phyloP scores from a whole-genome alignment of 2,797 vertebrate species.

The Rhinichthys osculus region DNA sequence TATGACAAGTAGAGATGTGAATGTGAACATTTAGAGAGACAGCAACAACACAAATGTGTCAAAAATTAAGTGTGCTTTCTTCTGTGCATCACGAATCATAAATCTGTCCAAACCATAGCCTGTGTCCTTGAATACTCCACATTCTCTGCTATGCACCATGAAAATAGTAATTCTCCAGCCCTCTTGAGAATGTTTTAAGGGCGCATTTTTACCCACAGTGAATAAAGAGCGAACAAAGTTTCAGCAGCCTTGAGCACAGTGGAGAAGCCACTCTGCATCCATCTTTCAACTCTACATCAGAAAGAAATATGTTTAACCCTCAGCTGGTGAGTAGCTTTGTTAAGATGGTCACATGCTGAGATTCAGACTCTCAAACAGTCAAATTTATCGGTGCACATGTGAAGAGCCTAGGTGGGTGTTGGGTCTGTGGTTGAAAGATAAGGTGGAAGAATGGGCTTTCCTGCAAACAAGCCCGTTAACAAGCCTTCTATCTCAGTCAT shows the following conservation, averaged over 20 bases:
- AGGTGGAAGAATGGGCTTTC: constrained; percentile 60
- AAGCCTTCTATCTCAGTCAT: constrained; percentile 67
- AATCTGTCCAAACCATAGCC: neutral
- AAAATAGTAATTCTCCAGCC: neutral
- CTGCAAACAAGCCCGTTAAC: constrained; percentile 62
- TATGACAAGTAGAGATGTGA: neutral
- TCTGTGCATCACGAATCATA: neutral
- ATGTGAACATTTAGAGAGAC: constrained; percentile 17
- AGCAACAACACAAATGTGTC: neutral
- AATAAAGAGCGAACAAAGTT: neutral
- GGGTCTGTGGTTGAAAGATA: constrained; percentile 71
- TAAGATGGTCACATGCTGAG: constrained; percentile 34
- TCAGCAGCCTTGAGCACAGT: neutral
- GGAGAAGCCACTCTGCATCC: constrained; percentile 4
- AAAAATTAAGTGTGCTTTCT: constrained; percentile 13
- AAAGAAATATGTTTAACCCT: constrained; percentile 35
- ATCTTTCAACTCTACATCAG: constrained; percentile 18
- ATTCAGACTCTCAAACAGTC: constrained; percentile 24
- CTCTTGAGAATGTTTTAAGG: constrained; percentile 1
- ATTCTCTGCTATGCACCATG: neutral
- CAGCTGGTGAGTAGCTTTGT: constrained; percentile 34
- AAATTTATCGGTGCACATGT: constrained; percentile 56
- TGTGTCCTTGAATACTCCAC: constrained; percentile 1
- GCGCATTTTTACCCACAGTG: neutral
- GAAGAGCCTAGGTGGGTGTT: constrained; percentile 58